A percentile compares a stretch with the other conserved stretches of the same genome.
Evolutionary conservation across 2,888 invertebrate species (phyloP).

Genomic region (Tetragonula carbonaria): DNA sequence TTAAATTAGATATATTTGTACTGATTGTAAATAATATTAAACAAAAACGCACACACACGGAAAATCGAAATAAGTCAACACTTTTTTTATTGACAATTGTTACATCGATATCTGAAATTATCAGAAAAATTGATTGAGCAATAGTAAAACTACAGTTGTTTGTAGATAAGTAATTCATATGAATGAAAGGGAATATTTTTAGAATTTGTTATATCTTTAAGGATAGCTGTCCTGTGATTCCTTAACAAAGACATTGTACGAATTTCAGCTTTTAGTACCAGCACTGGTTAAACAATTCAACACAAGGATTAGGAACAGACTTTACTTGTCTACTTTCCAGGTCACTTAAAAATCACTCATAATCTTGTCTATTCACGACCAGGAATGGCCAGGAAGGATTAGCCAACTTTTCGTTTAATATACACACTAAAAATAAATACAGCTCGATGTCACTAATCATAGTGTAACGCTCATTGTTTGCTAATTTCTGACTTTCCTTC

Average conservation of each 20-base stretch:
- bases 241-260: not conserved
- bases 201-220: no score
- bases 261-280: no score
- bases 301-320: not conserved
- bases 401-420: slow-evolving; percentile 19
- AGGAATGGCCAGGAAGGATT: slow-evolving; percentile 5
- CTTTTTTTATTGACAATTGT: no score
- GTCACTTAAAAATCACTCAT: not conserved
- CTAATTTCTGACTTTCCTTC: not conserved
- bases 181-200: not conserved
- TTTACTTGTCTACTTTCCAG: slow-evolving; percentile 4
- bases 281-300: slow-evolving; percentile 3
- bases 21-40: not conserved
- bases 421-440: slow-evolving; percentile 12
- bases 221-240: not conserved
- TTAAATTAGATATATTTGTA: not conserved
- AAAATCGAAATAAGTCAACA: not conserved
- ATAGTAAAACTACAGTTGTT: not conserved
- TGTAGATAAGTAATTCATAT: no score
- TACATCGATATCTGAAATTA: not conserved
- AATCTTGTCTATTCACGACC: slow-evolving; percentile 21
- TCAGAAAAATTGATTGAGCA: not conserved
- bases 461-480: slow-evolving; percentile 22
- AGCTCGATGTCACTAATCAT: not conserved
- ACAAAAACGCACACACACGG: not conserved